Conservation (phyloP, 1,140 invertebrate species). For the Pseudoatta argentina region DNA sequence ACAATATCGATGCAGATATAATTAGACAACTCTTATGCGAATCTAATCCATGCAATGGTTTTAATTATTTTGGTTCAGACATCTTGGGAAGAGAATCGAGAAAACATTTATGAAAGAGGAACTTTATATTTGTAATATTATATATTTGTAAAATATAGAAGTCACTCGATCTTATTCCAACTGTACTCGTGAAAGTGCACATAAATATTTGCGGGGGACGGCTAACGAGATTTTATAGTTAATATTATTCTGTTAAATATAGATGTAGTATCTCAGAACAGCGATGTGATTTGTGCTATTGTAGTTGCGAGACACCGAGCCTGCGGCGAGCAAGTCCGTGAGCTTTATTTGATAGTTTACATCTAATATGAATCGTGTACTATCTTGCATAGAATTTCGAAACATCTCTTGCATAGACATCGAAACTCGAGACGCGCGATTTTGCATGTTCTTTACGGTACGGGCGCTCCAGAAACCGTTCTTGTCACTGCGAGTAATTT, state of each 20-base stretch:
- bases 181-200: neutral
- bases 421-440: slow-evolving; percentile 39
- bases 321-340: neutral
- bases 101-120: neutral
- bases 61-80: neutral
- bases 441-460: slow-evolving; percentile 31
- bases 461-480: slow-evolving; percentile 27
- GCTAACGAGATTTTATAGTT: slow-evolving; percentile 29
- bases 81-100: no score
- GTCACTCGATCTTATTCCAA: neutral
- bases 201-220: slow-evolving; percentile 5
- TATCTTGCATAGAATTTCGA: slow-evolving; percentile 32
- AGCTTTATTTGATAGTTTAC: slow-evolving; percentile 36
- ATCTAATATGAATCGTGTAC: slow-evolving; percentile 36
- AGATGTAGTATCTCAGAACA: slow-evolving; percentile 23
- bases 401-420: slow-evolving; percentile 8
- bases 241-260: slow-evolving; percentile 16
- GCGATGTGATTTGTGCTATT: slow-evolving; percentile 28
- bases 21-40: slow-evolving; percentile 52
- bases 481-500: slow-evolving; percentile 15
- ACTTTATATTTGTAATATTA: neutral
- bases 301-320: slow-evolving; percentile 7
- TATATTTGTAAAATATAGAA: neutral
- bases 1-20: slow-evolving; percentile 47
- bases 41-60: neutral